A percentile compares a stretch with the other conserved stretches of the same genome.
phyloP scores from a whole-genome alignment of 2,797 vertebrate genomes.

The Schizopygopsis pylzovi region DNA sequence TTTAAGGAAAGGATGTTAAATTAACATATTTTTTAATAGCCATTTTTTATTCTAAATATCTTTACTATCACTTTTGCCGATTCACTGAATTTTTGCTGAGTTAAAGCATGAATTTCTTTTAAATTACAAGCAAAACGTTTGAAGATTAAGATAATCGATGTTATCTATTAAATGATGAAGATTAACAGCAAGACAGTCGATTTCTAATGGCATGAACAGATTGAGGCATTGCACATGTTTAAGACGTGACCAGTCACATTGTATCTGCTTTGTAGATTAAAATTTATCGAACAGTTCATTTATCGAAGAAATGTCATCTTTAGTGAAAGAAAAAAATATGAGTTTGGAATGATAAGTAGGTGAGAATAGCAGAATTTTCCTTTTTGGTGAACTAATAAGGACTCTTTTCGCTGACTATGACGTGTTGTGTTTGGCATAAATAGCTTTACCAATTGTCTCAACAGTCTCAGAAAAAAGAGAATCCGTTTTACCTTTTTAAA shows the following conservation, averaged over 20 bases:
- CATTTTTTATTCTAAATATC: neutral
- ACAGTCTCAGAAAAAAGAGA: neutral
- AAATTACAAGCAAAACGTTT: neutral
- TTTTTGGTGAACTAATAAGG: conserved; percentile 24
- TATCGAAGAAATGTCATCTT: neutral
- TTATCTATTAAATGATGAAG: neutral
- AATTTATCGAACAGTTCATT: neutral
- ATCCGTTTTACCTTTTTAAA: neutral
- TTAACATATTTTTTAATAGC: neutral
- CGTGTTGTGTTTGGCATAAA: neutral
- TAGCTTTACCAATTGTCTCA: neutral
- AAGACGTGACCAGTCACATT: neutral
- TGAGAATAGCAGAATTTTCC: neutral
- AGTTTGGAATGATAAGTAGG: neutral
- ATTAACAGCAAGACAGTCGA: neutral
- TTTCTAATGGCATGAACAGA: neutral
- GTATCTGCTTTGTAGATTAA: neutral
- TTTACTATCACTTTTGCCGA: neutral
- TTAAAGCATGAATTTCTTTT: neutral
- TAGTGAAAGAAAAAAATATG: neutral
- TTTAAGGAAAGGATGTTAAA: neutral
- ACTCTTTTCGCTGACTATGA: neutral
- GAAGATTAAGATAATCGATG: neutral
- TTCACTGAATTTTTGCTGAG: neutral
- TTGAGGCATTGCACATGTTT: neutral